phyloP scores from a whole-genome alignment of 2,888 invertebrate species.

The Dioctria rufipes region DNA sequence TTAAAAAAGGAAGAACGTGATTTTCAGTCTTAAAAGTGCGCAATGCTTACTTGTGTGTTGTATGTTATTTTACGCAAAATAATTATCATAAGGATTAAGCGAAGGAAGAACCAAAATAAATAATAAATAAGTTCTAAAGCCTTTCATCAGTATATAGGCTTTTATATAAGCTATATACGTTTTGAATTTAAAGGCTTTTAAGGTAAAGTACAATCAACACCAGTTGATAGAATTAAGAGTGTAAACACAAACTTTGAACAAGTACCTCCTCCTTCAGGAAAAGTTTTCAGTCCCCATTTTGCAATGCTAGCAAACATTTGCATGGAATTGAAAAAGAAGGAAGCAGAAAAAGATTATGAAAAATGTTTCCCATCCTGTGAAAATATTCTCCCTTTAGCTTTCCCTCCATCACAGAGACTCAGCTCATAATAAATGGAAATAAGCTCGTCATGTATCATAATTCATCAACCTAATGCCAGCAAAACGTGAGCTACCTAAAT shows the following conservation, averaged over 20 bases:
- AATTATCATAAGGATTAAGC: too few species aligned
- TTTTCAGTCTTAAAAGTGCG: too few species aligned
- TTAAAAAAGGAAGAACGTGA: too few species aligned
- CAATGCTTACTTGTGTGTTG: too few species aligned
- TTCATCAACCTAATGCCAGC: slow-evolving; percentile 49
- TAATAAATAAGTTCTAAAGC: too few species aligned
- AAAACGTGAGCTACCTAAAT: slow-evolving; percentile 44
- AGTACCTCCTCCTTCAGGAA: not conserved
- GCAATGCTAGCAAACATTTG: slow-evolving; percentile 46
- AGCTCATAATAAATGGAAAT: slow-evolving; percentile 49
- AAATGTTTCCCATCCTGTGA: slow-evolving; percentile 44
- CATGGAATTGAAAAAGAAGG: slow-evolving; percentile 42
- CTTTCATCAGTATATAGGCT: too few species aligned
- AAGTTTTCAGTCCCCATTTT: not conserved
- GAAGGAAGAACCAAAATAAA: too few species aligned
- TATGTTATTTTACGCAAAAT: too few species aligned
- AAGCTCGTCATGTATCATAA: slow-evolving; percentile 52
- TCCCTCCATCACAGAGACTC: not conserved
- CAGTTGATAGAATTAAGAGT: slow-evolving; percentile 47
- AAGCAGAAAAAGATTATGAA: slow-evolving; percentile 48
- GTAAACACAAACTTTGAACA: slow-evolving; percentile 41
- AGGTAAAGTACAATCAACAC: slow-evolving; percentile 29
- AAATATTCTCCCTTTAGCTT: slow-evolving; percentile 34
- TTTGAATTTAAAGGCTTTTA: not conserved
- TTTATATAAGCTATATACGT: too few species aligned